Evolutionary conservation across 2,797 vertebrate genomes (phyloP), one percentile per base, ranked within the genome.

Genomic region (Oreochromis mossambicus): DNA sequence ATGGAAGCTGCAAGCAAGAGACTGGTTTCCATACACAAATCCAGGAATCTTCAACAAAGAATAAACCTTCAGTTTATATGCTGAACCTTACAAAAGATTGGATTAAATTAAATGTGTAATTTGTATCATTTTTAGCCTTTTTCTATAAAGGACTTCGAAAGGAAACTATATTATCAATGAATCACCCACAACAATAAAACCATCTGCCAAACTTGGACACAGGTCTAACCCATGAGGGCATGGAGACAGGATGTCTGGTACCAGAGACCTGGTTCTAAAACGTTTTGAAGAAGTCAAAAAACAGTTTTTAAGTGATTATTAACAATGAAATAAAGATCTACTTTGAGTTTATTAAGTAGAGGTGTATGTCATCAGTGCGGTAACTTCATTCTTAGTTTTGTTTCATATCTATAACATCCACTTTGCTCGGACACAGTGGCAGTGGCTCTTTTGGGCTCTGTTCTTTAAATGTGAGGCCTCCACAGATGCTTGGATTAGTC

Each of bases 291-390:
- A 68, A 0, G 8, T 15, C 1, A 41, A 68, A 68, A 68, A 43
- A 43, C 7, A 26, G 43, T 26, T 73, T 73, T 48, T 29, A 29
- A 19, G 14, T 12, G 0, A 73, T 73, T 73, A 73, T 48, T 29
- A 48, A 17, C 5, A 19, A 48, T 73, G 24, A 73, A 48, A 73
- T 46, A 73, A 73, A 29, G 17, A 5, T 12, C 41, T 48, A 7
- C 24, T 46, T 48, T 48, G 21, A 48, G 24, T 46, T 29, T 73
- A 46, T 19, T 17, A 48, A 73, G 17, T 0, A 0, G 41, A 29
- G 24, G 0, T 73, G 6, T 11, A 1, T 73, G 10, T 29, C 24
- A 46, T 73, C 68, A 48, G 24, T 32, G 43, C 29, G 17, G 3
- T 6, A 4, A 17, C 24, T 46, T 29, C 8, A 46, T 26, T 43